These are phyloP conservation scores for Chloroceryle amazona DNA, from an alignment of 2,797 vertebrate species.

Conservation along the genomic window DNA sequence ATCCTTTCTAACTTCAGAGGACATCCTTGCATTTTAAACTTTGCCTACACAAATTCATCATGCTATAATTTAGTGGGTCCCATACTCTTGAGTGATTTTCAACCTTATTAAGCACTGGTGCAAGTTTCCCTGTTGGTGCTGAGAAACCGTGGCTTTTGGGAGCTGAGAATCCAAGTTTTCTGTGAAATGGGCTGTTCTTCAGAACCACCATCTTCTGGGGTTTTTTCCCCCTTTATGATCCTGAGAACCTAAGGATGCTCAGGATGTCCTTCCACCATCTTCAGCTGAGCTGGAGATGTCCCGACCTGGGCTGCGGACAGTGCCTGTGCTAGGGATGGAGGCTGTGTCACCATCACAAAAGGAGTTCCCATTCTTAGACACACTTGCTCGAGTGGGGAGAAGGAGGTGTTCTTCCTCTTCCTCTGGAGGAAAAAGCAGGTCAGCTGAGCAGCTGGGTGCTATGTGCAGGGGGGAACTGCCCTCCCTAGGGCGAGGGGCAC, in stretches of 20 bases:
- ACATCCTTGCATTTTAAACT: not conserved
- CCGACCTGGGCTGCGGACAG: not conserved
- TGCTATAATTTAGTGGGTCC: not conserved
- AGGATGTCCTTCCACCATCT: not conserved
- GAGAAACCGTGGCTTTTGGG: not conserved
- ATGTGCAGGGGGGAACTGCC: not conserved
- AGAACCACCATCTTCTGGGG: not conserved
- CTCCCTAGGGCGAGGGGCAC: not conserved
- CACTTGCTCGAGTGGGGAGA: not conserved
- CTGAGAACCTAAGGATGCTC: not conserved
- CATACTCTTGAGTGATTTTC: not conserved
- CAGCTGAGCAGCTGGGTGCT: not conserved
- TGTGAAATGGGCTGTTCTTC: not conserved
- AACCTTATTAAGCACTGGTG: not conserved
- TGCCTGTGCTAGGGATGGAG: not conserved
- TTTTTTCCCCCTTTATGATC: not conserved
- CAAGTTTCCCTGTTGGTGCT: not conserved
- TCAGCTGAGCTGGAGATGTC: not conserved
- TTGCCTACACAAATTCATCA: not conserved
- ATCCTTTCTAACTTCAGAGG: not conserved
- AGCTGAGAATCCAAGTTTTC: not conserved
- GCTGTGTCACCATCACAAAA: not conserved
- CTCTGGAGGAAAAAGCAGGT: not conserved
- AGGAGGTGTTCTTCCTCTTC: not conserved
- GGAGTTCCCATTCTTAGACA: not conserved